phyloP scores from a whole-genome alignment of 2,113 vertebrate genomes.

The Thryonomys swinderianus region DNA sequence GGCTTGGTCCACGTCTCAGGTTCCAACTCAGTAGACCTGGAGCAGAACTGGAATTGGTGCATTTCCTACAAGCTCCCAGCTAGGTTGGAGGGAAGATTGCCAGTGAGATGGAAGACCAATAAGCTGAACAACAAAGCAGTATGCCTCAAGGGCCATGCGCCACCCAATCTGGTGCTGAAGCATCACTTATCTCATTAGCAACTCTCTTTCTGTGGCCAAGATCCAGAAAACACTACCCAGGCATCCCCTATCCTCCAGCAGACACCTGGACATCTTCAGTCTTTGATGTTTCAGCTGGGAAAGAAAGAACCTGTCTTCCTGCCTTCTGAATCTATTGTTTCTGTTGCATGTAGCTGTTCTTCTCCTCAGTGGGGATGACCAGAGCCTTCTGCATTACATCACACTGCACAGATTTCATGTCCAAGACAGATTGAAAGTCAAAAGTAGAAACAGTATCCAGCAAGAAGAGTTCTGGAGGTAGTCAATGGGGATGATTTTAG shows the following conservation, averaged over 20 bases:
- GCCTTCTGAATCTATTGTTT: not conserved
- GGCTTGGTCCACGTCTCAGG: not conserved
- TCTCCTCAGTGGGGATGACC: not conserved
- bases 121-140: not conserved
- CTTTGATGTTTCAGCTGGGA: not conserved
- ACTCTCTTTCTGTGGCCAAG: not conserved
- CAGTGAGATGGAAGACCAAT: not conserved
- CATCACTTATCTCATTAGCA: not conserved
- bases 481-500: not conserved
- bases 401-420: not conserved
- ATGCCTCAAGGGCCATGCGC: accelerated
- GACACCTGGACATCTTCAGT: not conserved
- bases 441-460: not conserved
- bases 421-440: not conserved
- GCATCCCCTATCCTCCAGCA: no score
- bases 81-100: not conserved
- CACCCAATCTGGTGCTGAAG: not conserved
- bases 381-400: not conserved
- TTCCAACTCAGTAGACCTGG: not conserved
- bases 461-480: not conserved
- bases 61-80: not conserved
- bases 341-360: not conserved
- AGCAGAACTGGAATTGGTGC: not conserved
- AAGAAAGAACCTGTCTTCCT: not conserved
- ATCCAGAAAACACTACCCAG: not conserved